Base-by-base conservation (phyloP, 1,140 invertebrate species). In the Helicoverpa armigera region DNA sequence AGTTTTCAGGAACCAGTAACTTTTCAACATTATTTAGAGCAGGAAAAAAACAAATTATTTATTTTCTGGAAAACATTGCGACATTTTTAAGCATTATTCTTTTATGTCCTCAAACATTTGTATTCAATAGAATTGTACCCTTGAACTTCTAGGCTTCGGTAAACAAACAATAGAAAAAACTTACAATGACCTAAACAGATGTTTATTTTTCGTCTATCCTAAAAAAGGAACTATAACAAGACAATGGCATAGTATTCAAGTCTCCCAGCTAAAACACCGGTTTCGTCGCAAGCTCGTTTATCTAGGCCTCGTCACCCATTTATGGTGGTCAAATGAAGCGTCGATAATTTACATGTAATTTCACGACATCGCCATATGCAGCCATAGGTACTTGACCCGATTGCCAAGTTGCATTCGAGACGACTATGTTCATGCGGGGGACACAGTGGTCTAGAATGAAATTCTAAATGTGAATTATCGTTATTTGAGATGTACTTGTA, bases 261-360 rank as follows among this genome's bases (percentile, higher is more conserved):
- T 53, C 67, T 29, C 50, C 29, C 50, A 29, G 35, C 61, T 65
- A 23, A 43, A 65, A 11, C 61, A 78, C 14, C 48, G 35, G 65
- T 80, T 63, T 3, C 63, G 43, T 85, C 77, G 73, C 76, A 67
- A 81, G 75, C 75, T 53, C 16, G 5, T 56, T 14, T 53, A 81
- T 73, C 29, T 72, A 80, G 70, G 61, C 73, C 74, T 79, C 75
- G 84, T 50, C 82, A 75, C 61, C 86, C 85, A 78, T 90, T 90
- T 86, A 83, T 75, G 85, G 87, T 65, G 80, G 79, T 85, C 84
- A 87, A 88, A 81, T 87, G 85, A 86, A 85, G 81, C 86, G 61
- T 80, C 81, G 77, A 87, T 84, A 85, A 90, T 90, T 89, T 91
- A 89, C 89, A 90, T 90, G 83, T 85, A 86, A 90, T 91, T 89